Conservation (phyloP, 2,113 vertebrate genomes). For the Microtus montanus region DNA sequence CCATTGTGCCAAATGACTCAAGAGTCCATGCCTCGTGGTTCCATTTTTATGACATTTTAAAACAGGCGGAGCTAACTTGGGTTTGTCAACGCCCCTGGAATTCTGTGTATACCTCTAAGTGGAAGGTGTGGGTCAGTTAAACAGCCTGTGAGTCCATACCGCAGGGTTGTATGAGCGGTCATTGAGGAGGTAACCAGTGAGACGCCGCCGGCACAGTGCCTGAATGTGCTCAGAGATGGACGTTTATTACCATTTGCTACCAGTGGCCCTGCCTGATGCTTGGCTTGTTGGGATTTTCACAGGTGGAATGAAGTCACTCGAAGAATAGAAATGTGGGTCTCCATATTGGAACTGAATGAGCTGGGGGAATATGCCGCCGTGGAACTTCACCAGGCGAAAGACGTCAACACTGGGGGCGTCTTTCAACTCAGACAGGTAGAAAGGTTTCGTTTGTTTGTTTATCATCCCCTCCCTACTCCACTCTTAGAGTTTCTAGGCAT, state of each 20-base stretch:
- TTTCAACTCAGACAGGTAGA: constrained; percentile 97
- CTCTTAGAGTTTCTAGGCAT: neutral
- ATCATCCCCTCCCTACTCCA: neutral
- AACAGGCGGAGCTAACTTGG: neutral
- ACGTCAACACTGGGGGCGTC: constrained; percentile 96
- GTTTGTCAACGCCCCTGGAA: neutral
- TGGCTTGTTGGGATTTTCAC: neutral
- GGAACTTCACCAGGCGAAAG: constrained; percentile 94
- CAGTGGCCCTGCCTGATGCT: neutral
- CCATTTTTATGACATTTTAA: neutral
- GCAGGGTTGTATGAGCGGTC: neutral
- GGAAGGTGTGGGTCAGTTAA: neutral
- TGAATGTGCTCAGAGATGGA: neutral
- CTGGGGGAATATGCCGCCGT: constrained; percentile 95
- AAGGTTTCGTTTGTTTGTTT: neutral
- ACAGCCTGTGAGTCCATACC: neutral
- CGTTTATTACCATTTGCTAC: rapidly evolving
- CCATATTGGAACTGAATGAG: constrained; percentile 96
- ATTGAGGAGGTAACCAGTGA: neutral
- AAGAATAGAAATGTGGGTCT: constrained; percentile 94
- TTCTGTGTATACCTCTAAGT: neutral
- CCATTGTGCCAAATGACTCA: neutral
- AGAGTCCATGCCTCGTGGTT: neutral
- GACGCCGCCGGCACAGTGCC: neutral
- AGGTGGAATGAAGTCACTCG: constrained; percentile 99